A percentile compares a stretch with the other conserved stretches of the same genome.
Conservation (phyloP, 2,888 invertebrate species). For the Drosophila cognata region DNA sequence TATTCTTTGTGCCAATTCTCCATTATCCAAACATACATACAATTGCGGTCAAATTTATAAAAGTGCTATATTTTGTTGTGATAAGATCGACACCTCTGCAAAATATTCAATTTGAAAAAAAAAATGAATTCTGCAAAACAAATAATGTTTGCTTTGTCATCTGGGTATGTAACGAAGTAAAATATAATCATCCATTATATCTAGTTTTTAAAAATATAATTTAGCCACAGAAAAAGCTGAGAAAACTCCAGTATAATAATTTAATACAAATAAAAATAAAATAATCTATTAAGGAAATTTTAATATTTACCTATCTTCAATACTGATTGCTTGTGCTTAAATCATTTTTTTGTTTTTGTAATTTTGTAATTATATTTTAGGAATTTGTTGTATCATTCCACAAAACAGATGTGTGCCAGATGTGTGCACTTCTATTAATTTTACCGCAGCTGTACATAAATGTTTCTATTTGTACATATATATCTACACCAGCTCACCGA, state of each 20-base stretch:
- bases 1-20: background rate
- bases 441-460: background rate
- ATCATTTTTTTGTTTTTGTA: no score
- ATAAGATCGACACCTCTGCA: background rate
- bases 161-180: background rate
- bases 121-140: background rate
- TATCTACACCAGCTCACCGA: background rate
- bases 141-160: background rate
- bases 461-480: background rate
- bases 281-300: background rate
- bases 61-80: background rate
- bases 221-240: background rate
- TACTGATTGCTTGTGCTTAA: no score
- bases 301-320: no score
- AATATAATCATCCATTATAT: background rate
- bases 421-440: background rate
- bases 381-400: background rate
- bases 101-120: background rate
- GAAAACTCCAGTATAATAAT: background rate
- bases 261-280: background rate
- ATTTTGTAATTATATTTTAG: background rate
- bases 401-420: background rate
- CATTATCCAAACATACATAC: background rate
- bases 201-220: background rate
- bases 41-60: background rate